These are phyloP conservation scores for Trichogramma dendrolimi DNA, from an alignment of 2,888 invertebrate genomes.

Conservation along the genomic window DNA sequence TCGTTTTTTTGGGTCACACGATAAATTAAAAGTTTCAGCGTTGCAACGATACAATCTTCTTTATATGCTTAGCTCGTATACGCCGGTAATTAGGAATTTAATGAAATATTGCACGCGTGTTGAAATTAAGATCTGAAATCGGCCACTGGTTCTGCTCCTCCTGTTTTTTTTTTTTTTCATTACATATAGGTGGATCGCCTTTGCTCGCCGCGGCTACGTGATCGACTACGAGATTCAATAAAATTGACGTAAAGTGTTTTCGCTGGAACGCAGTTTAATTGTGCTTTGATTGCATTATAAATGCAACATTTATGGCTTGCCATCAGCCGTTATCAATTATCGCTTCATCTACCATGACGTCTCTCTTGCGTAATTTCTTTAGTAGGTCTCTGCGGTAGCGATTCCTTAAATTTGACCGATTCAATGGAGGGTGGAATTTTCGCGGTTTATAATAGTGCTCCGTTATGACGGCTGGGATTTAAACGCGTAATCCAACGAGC, in stretches of 20 bases:
- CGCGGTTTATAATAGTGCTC: too few species aligned
- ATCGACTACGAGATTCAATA: constrained; percentile 22
- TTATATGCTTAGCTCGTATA: background rate
- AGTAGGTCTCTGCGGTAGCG: too few species aligned
- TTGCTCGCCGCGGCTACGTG: background rate
- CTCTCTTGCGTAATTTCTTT: too few species aligned
- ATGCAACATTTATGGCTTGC: background rate
- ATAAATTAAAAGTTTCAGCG: constrained; percentile 19
- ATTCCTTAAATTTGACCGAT: too few species aligned
- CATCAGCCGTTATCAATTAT: too few species aligned
- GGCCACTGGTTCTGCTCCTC: background rate
- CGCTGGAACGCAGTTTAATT: constrained; percentile 10
- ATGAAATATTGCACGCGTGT: constrained; percentile 16
- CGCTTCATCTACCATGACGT: too few species aligned
- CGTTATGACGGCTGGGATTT: too few species aligned
- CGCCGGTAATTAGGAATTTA: constrained; percentile 20
- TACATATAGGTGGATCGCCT: background rate
- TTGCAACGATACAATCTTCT: constrained; percentile 13
- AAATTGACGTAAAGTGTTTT: constrained; percentile 17
- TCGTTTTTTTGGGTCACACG: constrained; percentile 5
- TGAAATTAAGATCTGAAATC: constrained; percentile 22
- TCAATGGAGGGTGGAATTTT: too few species aligned
- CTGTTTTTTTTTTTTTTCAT: too few species aligned
- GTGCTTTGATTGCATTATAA: constrained; percentile 19
- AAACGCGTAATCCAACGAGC: too few species aligned